Evolutionary conservation across 2,113 vertebrate genomes (phyloP), one percentile per base, ranked within the genome.

Genomic region (Rhinogobius similis): DNA sequence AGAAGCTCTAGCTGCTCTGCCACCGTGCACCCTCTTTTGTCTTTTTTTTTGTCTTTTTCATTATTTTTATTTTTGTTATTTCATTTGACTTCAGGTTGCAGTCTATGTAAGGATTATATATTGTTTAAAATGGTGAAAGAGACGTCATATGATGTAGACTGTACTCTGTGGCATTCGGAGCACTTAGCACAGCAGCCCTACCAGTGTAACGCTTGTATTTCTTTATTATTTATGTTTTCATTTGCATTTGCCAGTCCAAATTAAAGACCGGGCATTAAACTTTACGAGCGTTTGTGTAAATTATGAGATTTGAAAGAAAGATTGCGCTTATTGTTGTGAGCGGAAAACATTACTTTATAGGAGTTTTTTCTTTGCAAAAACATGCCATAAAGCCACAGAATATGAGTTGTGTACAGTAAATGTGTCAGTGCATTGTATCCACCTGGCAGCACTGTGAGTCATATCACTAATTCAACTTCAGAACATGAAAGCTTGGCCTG

Each of bases 401-500:
- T 81, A 50, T 67, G 56, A 23, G n/a, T 50, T 39, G 50, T 72
- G 73, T 48, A 56, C 56, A 58, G 44, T 65, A 76, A 74, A 50
- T 55, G 52, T 73, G 38, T 75, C 46, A 61, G 69, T 58, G 70
- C 62, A 69, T 24, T n/a, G 71, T 75, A 70, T 66, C 63, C 65
- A 90, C 69, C 80, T 83, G 82, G 79, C 76, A 81, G 61, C 55
- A 6, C n/a, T 52, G 72, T 74, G 76, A 82, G 78, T 77, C 79
- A 77, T 84, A 68, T 82, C 72, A 72, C 74, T 82, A 67, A 85
- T 79, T 89, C 74, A 73, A 72, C 62, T 68, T 67, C 76, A 78
- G 78, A 79, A 86, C 82, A 76, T 87, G 77, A 90, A 88, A 87
- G 78, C 81, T 78, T 26, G 73, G 81, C 77, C 69, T 56, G 71